Base-by-base conservation (phyloP, 2,888 invertebrate species). In the Synergus umbraculus region DNA sequence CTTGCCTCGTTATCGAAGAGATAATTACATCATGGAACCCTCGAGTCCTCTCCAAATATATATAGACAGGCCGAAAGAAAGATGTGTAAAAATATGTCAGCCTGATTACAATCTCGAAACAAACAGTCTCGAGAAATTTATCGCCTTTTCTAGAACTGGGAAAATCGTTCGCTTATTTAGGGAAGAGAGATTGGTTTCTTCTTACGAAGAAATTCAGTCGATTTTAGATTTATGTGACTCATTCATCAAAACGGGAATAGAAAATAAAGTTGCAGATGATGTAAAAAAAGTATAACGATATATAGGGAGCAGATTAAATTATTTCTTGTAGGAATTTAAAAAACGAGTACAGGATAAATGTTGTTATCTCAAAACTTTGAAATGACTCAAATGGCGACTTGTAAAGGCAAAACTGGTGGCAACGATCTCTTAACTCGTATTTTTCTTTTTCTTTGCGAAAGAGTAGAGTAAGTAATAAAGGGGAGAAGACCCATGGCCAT, bases 401-500 rank as follows among this genome's bases (percentile, higher is more conserved):
- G 54, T n/a, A 18, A 58, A 15, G 29, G 29, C 29, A 69, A 69
- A 46, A 69, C 49, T 49, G 15, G 49, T 29, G 49, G 69, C 49
- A 49, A 69, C 49, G 69, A 69, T 69, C 49, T 69, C 46, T 69
- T 1, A 46, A 46, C 7, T 43, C 43, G 43, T 66, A 15, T 66
- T 12, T 37, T 41, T n/a, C 66, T 22, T 15, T 49, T 49, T 69
- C 29, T 69, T 69, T 29, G 49, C 49, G 15, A 69, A 49, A 69
- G 69, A 58, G 54, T 58, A 58, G 18, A 66, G 18, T 66, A 18
- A 66, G 66, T 37, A 43, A 43, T 37, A 46, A 29, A 29, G 49
- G 49, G 15, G 69, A 44, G 69, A 49, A 49, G 49, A 49, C 67
- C 37, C 73, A 54, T 73, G 73, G 73, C 73, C 73, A 73, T 73